Base-by-base conservation (phyloP, 2,888 invertebrate species). In the Eupsilia transversa region DNA sequence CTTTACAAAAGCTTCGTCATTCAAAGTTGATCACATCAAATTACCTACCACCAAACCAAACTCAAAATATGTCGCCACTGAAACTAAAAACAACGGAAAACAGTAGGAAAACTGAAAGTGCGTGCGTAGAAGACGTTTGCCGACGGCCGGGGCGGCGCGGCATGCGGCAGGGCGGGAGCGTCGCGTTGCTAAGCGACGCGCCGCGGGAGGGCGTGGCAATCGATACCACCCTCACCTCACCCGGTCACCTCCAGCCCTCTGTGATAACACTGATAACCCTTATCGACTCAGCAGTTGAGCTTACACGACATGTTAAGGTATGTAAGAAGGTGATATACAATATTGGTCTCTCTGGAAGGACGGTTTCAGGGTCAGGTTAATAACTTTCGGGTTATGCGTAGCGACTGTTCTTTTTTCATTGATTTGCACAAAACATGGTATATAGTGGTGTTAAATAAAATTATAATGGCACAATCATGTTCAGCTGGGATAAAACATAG, bases 151-250 rank as follows among this genome's bases (percentile, higher is more conserved):
- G 89, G 91, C 89, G 88, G 43, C 71, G 64, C 89, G 89, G 91
- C 89, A 88, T 9, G 86, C 84, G 80, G 83, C 81, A 85, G 83
- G 87, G 87, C 83, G 86, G 92, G 91, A 77, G 85, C 89, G 89
- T 89, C 86, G 88, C 88, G 94, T 96, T 95, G 96, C 96, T 90
- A 92, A 91, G 97, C 96, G 94, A 97, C 96, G 96, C 97, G 94
- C 97, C 94, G 96, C 95, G 96, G 96, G 96, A 94, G 97, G 97
- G 97, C 97, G 97, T 97, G 97, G 97, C 97, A 97, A 97, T 97
- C 97, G 97, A 97, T 97, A 97, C 97, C 97, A 97, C 97, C 93
- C 88, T 91, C 85, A 79, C 81, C 96, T 89, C 86, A 89, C 89
- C 87, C 89, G 86, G 89, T 91, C 92, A 91, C 91, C 91, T 91